Evolutionary conservation across 2,888 invertebrate species (phyloP), one percentile per base, ranked within the genome.

Genomic region (Troilus luridus): DNA sequence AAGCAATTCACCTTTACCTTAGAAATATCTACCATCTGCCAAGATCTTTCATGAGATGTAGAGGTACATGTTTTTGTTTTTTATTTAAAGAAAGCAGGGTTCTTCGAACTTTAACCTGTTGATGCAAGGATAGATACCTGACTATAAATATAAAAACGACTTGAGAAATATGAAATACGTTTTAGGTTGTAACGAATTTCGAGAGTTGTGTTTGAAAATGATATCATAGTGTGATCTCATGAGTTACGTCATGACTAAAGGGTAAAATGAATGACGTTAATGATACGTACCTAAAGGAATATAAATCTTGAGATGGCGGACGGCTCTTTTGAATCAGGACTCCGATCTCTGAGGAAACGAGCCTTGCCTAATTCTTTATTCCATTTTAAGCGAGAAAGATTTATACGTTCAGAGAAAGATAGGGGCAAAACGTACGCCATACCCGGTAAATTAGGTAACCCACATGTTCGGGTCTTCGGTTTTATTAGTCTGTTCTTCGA

Each of bases 341-440:
- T 85, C 54, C 21, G 14, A 58, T 85, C 85, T 85, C n/a, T 56
- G 85, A 27, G 85, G 56, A 56, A 56, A n/a, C 72, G 56, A 58
- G 56, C 54, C 11, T 85, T 85, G 85, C 85, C n/a, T 85, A 21
- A 85, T 58, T 85, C 56, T 56, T 56, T 85, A 21, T 85, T 21
- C 85, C 85, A 56, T 85, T 85, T 85, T 56, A n/a, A 58, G 85
- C 56, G 19, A 56, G 85, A n/a, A 58, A 85, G 85, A 85, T 85
- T 85, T 85, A 56, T 85, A 21, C 54, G 81, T 12, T n/a, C 11
- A 56, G 10, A 41, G n/a, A 85, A 85, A 85, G 85, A 85, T 85
- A 85, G n/a, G 56, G 56, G 56, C 14, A 19, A 54, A 85, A 85
- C 85, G 7, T 81, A 81, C 0, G n/a, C 0, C 54, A 21, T 56